Evolutionary conservation across 1,140 invertebrate species (phyloP).

Genomic region (Calosoma granatense): DNA sequence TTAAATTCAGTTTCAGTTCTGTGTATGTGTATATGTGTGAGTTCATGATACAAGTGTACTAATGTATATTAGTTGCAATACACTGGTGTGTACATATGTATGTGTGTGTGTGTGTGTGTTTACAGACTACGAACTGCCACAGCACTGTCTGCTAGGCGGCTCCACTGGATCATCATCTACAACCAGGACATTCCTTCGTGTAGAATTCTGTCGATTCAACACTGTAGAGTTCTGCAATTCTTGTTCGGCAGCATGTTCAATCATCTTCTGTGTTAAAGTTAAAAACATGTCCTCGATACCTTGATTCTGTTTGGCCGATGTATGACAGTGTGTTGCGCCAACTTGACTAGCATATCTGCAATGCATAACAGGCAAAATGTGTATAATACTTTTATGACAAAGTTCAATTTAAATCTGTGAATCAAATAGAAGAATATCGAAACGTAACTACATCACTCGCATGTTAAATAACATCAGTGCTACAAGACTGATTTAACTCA

Average conservation of each 20-base stretch:
- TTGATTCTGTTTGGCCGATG: conserved; percentile 89
- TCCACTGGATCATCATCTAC: conserved; percentile 44
- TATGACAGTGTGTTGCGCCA: conserved; percentile 88
- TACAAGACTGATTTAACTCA: too few relatives aligned
- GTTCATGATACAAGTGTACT: too few relatives aligned
- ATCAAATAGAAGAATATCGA: background rate
- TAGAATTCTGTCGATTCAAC: conserved; percentile 40
- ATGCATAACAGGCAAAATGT: too few relatives aligned
- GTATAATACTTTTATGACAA: too few relatives aligned
- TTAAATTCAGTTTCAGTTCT: too few relatives aligned
- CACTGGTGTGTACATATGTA: too few relatives aligned
- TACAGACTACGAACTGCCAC: conserved; percentile 21
- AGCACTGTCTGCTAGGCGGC: conserved; percentile 18
- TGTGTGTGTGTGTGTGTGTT: too few relatives aligned
- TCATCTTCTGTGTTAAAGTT: conserved; percentile 65
- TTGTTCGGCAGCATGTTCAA: conserved; percentile 40
- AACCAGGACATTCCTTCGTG: conserved; percentile 47
- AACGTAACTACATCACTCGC: conserved; percentile 14
- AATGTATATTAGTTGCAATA: too few relatives aligned
- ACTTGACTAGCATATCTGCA: conserved; percentile 71
- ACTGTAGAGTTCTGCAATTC: conserved; percentile 35
- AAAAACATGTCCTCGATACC: conserved; percentile 91
- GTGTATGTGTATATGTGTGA: too few relatives aligned
- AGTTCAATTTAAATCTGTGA: background rate
- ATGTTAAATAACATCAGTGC: too few relatives aligned